Evolutionary conservation across 2,888 invertebrate genomes (phyloP), one percentile per base, ranked within the genome.

Genomic region (Mythimna ferrago): DNA sequence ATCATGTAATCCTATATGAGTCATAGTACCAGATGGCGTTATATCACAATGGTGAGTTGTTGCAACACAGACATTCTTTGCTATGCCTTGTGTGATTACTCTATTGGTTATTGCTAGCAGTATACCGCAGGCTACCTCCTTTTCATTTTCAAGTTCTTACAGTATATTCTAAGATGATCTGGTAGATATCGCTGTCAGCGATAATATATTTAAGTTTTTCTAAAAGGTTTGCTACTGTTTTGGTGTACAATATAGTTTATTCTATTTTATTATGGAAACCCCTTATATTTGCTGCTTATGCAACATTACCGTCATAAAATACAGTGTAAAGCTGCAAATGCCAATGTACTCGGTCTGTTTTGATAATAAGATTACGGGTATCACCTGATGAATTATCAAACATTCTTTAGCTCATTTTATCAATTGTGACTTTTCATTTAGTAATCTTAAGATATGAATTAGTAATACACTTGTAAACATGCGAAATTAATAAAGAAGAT

Each of bases 351-450:
- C 54, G 19, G 32, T 80, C n/a, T 67, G 58, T 68, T 67, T 7
- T 75, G 61, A 75, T 81, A 68, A 7, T 51, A 44, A 41, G 60
- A 75, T 80, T 68, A 61, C n/a, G 9, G 61, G 6, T 56, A 68
- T 80, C 64, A 58, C 81, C 68, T 75, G 51, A 78, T 80, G 48
- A 44, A 53, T 80, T 75, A 68, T 75, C 63, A 51, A 44, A 61
- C 68, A 81, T 68, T 67, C 67, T 64, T 77, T 6, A 9, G 38
- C 35, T 79, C 60, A 0, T 51, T 57, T 78, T 78, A 78, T 78
- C 76, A 75, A 21, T 19, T 14, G 19, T 57, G 62, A 64, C 67
- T 74, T 79, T 80, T 10, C 10, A 26, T 80, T 67, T 61, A 21
- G 4, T 77, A 51, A 64, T 73, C 54, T 35, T 2, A 35, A 53